These are phyloP conservation scores for Coelopa frigida DNA, from an alignment of 1,140 invertebrate genomes.

Conservation along the genomic window DNA sequence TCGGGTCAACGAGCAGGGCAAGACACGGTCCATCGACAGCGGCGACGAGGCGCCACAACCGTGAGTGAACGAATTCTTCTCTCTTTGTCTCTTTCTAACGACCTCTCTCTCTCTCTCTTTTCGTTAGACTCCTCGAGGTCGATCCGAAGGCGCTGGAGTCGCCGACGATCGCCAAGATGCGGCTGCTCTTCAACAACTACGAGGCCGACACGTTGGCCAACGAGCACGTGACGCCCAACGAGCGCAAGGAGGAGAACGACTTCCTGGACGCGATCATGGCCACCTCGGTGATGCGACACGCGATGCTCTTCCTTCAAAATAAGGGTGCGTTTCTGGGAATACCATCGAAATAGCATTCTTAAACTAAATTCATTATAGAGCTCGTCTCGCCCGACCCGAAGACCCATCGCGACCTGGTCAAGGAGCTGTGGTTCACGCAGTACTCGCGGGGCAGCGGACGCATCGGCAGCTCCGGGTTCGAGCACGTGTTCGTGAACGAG, in stretches of 20 bases:
- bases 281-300: constrained; percentile 65
- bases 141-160: constrained; percentile 34
- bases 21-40: constrained; percentile 57
- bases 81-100: constrained; percentile 16
- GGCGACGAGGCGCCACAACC: constrained; percentile 65
- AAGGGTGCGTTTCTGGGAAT: constrained; percentile 48
- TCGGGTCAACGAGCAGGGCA: constrained; percentile 63
- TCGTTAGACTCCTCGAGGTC: constrained; percentile 23
- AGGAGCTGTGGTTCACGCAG: constrained; percentile 72
- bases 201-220: constrained; percentile 62
- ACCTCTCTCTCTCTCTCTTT: constrained; percentile 12
- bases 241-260: constrained; percentile 65
- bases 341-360: constrained; percentile 1
- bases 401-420: constrained; percentile 64
- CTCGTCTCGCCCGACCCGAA: constrained; percentile 54
- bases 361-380: constrained; percentile 27
- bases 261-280: constrained; percentile 68
- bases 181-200: constrained; percentile 68
- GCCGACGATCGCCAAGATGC: constrained; percentile 59
- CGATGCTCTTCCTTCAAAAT: constrained; percentile 62
- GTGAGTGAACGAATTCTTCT: constrained; percentile 48
- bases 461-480: constrained; percentile 75
- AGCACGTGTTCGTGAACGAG: constrained; percentile 82
- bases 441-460: constrained; percentile 69
- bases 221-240: constrained; percentile 69